Percentiles rank a stretch among this genome's conserved stretches.
Conservation (phyloP, 2,797 vertebrate species). For the Gastrophryne carolinensis region DNA sequence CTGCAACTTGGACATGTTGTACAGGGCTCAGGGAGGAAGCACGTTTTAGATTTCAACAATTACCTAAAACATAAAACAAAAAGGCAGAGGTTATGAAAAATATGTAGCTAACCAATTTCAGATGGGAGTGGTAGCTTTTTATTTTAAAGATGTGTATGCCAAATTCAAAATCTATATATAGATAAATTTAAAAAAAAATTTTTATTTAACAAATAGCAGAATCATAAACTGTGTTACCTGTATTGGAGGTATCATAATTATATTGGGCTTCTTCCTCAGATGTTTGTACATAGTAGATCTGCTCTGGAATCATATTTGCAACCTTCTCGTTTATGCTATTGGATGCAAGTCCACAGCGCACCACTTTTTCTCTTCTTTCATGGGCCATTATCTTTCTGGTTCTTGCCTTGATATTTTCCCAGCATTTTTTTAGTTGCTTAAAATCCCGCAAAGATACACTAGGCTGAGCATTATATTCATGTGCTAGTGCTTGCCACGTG, state of each 20-base stretch:
- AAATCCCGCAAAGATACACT: slow-evolving; percentile 75
- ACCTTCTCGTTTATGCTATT: slow-evolving; percentile 76
- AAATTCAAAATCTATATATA: background rate
- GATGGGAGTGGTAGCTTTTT: too few relatives aligned
- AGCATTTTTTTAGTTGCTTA: slow-evolving; percentile 79
- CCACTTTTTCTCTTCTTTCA: slow-evolving; percentile 74
- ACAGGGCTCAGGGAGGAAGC: too few relatives aligned
- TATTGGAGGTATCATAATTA: slow-evolving; percentile 68
- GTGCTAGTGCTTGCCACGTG: slow-evolving; percentile 75
- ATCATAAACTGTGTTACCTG: slow-evolving; percentile 62
- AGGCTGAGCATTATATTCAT: slow-evolving; percentile 76
- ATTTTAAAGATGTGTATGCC: too few relatives aligned
- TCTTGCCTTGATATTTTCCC: slow-evolving; percentile 81
- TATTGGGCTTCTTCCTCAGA: slow-evolving; percentile 71
- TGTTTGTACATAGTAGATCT: slow-evolving; percentile 76
- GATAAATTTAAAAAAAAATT: background rate
- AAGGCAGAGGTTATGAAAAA: too few relatives aligned
- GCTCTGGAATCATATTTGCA: slow-evolving; percentile 72
- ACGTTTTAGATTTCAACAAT: too few relatives aligned
- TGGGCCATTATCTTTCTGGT: slow-evolving; percentile 82
- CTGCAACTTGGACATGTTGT: too few relatives aligned
- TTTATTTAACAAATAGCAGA: background rate
- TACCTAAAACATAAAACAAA: too few relatives aligned
- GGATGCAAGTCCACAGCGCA: slow-evolving; percentile 72
- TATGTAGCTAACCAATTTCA: too few relatives aligned